Conservation (phyloP, 30 jellyfish, hydroid and myxozoan genomes). For the Turritopsis rubra region DNA sequence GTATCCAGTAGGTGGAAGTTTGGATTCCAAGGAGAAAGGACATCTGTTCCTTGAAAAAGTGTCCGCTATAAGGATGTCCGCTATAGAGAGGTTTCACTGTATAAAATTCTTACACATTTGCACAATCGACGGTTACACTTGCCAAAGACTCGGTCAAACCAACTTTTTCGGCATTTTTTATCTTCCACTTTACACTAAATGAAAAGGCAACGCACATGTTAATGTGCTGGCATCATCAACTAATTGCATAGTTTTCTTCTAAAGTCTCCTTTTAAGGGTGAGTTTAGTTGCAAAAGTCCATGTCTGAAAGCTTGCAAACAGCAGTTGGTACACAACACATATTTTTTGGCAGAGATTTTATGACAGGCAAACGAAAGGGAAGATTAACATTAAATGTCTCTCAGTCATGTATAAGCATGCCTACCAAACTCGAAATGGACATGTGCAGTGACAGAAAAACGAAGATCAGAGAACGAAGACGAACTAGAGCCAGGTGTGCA, state of each 20-base stretch:
- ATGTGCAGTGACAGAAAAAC: no score
- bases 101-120: neutral
- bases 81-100: neutral
- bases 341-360: neutral
- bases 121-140: neutral
- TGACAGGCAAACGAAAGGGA: neutral
- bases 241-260: neutral
- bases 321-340: neutral
- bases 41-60: neutral
- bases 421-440: no score
- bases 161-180: neutral
- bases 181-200: slow-evolving; percentile 1
- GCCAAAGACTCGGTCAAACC: neutral
- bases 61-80: neutral
- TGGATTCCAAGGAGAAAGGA: no score
- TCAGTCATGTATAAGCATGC: no score
- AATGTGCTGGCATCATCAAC: neutral
- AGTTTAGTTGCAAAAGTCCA: neutral
- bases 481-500: no score
- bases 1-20: no score
- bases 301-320: neutral
- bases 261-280: neutral
- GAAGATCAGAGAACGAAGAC: no score
- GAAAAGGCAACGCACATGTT: neutral
- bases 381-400: no score